Evolutionary conservation across 1,140 invertebrate species (phyloP), one percentile per base, ranked within the genome.

Genomic region (Anastrepha ludens): DNA sequence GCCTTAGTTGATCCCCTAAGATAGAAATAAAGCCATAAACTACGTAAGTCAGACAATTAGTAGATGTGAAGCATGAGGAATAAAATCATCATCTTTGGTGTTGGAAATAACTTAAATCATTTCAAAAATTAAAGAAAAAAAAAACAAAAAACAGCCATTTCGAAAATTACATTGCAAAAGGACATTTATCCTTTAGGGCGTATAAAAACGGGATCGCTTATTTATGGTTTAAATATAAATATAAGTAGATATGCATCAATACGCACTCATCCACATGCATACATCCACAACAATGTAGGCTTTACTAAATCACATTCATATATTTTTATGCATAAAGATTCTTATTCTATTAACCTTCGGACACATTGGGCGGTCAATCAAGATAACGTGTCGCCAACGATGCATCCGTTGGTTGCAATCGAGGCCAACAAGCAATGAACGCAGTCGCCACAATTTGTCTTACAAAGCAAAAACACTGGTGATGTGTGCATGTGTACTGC

Each of bases 301-400:
- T 39, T 3, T 7, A 29, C n/a, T 39, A 67, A 67, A 67, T 67
- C 39, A 29, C 29, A 29, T 39, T 1, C 17, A 50, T n/a, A 78
- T 78, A 78, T 78, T 78, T 78, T 20, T 50, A 1, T 78, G 20
- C 29, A 50, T 78, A 3, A 39, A 3, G 44, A 78, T 44, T 50
- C 13, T 78, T 78, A 78, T 20, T 78, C 70, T 50, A 78, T 78
- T 78, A 50, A 78, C 70, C 70, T 20, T 44, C 70, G 70, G 41
- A 78, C 44, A 78, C 50, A 78, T 78, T 78, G 70, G 70, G 44
- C 44, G 44, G 70, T 78, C 44, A n/a, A 47, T 78, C 70, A 78
- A 78, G 70, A 50, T 78, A 78, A 20, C 70, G 70, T 78, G 70
- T 50, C 70, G 70, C 44, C 70, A 78, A 50, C 15, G 50, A 78